Conservation (phyloP, 2,797 vertebrate species). For the Paguma larvata region DNA sequence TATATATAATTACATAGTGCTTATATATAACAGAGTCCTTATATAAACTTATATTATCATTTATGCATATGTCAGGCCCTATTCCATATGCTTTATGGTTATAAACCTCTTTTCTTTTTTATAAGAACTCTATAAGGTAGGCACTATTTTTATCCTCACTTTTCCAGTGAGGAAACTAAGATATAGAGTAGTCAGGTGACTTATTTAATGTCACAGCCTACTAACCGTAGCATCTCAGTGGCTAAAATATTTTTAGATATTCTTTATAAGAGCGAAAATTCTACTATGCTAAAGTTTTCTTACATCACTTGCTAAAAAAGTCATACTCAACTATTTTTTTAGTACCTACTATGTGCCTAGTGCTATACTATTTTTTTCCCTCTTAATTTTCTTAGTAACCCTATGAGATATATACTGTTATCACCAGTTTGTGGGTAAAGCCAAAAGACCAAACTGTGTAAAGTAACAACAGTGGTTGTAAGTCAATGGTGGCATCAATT, state of each 20-base stretch:
- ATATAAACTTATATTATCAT: conserved; percentile 12
- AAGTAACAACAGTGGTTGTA: not conserved
- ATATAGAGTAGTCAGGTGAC: not conserved
- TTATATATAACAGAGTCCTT: not conserved
- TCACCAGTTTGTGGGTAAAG: not conserved
- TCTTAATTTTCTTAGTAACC: not conserved
- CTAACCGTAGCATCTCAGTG: not conserved
- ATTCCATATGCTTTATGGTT: not conserved
- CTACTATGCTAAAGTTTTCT: not conserved
- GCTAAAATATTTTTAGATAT: not conserved
- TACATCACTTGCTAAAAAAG: not conserved
- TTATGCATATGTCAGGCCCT: not conserved
- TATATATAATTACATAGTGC: not conserved
- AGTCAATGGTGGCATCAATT: not conserved
- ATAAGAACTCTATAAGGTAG: not conserved
- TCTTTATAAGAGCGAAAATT: not conserved
- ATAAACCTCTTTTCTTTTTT: not conserved
- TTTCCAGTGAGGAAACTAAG: not conserved
- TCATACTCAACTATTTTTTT: not conserved
- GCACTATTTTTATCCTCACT: not conserved
- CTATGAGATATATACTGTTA: not conserved
- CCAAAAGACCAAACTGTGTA: not conserved
- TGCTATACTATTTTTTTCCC: not conserved
- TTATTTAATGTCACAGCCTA: not conserved
- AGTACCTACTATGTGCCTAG: not conserved